Conservation (phyloP, 2,113 vertebrate genomes). For the Rhizomys pruinosus region DNA sequence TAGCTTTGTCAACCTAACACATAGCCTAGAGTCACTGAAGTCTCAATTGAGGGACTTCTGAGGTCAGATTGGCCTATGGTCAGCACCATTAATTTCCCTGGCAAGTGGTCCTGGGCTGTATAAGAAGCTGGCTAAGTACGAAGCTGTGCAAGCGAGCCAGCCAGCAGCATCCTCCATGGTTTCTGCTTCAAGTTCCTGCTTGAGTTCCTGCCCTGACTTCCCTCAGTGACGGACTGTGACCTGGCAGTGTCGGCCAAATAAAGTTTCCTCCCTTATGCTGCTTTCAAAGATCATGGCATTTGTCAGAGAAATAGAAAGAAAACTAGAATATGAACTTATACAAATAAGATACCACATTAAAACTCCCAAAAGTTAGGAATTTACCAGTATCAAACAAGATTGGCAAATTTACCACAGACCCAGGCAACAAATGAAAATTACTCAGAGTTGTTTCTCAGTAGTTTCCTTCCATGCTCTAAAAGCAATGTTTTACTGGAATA, state of each 20-base stretch:
- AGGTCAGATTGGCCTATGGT: background rate
- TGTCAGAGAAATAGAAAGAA: background rate
- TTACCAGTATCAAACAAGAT: background rate
- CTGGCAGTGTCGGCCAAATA: background rate
- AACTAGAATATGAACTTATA: background rate
- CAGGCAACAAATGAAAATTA: background rate
- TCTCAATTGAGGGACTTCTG: background rate
- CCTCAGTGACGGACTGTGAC: background rate
- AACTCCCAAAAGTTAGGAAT: conserved; percentile 29
- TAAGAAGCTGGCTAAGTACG: background rate
- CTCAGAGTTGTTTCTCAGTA: background rate
- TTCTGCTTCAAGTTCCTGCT: background rate
- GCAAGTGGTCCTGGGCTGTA: background rate
- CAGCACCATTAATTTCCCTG: background rate
- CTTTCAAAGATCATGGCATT: background rate
- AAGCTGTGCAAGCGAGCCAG: background rate
- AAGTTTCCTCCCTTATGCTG: background rate
- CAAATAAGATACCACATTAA: background rate
- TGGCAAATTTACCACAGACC: background rate
- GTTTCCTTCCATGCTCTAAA: background rate
- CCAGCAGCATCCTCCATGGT: background rate
- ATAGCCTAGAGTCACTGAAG: background rate
- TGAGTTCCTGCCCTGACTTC: background rate
- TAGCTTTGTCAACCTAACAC: background rate
- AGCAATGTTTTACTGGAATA: background rate